These are phyloP conservation scores for Thereva unica DNA, from an alignment of 2,888 invertebrate genomes.

Conservation along the genomic window DNA sequence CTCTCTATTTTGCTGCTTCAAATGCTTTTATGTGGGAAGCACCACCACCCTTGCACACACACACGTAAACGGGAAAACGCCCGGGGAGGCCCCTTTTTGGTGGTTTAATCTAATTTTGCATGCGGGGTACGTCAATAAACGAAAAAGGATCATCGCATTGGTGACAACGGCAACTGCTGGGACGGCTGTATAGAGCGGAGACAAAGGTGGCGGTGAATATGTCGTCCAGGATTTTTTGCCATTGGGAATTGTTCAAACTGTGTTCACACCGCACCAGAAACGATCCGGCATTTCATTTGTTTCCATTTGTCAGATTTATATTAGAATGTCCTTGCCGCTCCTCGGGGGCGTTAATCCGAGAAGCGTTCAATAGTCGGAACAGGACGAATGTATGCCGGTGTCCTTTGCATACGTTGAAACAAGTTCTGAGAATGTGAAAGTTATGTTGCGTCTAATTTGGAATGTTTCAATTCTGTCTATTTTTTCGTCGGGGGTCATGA, in stretches of 20 bases:
- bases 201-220: neutral
- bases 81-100: neutral
- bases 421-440: no score
- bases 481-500: no score
- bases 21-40: slow-evolving; percentile 4
- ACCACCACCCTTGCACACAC: no score
- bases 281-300: neutral
- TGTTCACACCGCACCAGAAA: neutral
- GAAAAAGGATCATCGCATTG: slow-evolving; percentile 18
- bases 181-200: slow-evolving; percentile 1
- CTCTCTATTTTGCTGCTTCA: slow-evolving; percentile 4
- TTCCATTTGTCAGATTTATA: slow-evolving; percentile 7
- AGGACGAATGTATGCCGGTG: no score
- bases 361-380: no score
- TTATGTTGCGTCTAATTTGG: no score
- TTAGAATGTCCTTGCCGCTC: no score
- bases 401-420: no score
- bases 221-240: neutral
- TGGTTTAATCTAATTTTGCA: slow-evolving; percentile 23
- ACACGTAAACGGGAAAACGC: neutral
- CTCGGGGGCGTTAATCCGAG: no score
- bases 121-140: slow-evolving; percentile 20
- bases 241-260: neutral
- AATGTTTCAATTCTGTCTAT: no score
- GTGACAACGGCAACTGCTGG: slow-evolving; percentile 1